phyloP scores from a whole-genome alignment of 1,140 invertebrate species.

The Eupeodes corollae region DNA sequence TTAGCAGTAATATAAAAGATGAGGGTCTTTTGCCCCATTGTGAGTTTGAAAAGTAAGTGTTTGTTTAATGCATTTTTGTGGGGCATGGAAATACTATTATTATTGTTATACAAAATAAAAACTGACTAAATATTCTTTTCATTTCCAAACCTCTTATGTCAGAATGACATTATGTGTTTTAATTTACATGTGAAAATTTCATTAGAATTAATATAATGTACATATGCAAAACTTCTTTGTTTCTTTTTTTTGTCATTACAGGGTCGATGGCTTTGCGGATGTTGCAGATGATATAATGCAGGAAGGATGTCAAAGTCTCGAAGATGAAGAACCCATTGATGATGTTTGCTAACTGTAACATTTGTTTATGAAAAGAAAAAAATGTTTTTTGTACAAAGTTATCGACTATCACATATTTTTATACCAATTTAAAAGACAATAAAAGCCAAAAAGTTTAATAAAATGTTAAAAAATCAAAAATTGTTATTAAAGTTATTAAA shows the following conservation, averaged over 20 bases:
- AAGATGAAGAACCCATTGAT: slow-evolving; percentile 17
- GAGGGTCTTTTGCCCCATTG: slow-evolving; percentile 31
- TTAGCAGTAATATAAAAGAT: slow-evolving; percentile 16
- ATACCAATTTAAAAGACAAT: too few species aligned
- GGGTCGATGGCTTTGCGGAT: slow-evolving; percentile 23
- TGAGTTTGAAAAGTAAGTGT: slow-evolving; percentile 28
- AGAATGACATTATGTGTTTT: too few species aligned
- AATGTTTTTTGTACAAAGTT: too few species aligned
- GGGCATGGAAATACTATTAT: neutral
- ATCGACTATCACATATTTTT: too few species aligned
- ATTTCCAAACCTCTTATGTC: too few species aligned
- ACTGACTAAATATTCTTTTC: slow-evolving; percentile 1
- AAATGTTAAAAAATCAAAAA: too few species aligned
- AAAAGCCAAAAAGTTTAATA: too few species aligned
- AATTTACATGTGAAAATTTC: too few species aligned
- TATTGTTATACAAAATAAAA: slow-evolving; percentile 6
- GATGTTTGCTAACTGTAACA: slow-evolving; percentile 24
- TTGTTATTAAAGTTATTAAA: too few species aligned
- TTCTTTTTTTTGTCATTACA: slow-evolving; percentile 11
- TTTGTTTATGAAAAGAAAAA: too few species aligned
- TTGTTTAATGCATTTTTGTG: too few species aligned
- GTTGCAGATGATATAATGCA: slow-evolving; percentile 21
- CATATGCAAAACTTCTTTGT: neutral
- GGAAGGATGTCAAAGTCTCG: slow-evolving; percentile 17
- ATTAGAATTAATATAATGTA: too few species aligned